Base-by-base conservation (phyloP, 2,888 invertebrate species). In the Amphipyra berbera region DNA sequence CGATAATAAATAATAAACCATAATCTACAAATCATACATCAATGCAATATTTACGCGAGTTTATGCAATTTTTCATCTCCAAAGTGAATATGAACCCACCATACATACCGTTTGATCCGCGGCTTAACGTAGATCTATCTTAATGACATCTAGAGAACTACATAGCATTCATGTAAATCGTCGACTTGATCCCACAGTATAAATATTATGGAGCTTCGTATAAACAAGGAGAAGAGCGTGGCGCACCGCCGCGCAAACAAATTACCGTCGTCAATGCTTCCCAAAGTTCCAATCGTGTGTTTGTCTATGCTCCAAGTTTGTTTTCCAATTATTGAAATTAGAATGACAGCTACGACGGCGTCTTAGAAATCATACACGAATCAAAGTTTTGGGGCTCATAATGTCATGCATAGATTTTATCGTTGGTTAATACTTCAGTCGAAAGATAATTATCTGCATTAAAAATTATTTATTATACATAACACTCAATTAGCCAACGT, bases 201-300 rank as follows among this genome's bases (percentile, higher is more conserved):
- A 91, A 91, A 93, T 90, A 91, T 90, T 89, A 86, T 85, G 87
- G 78, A 80, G 81, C 79, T 73, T 73, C 68, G 71, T 79, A 87
- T 82, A 88, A 88, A 90, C 85, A 88, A 73, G 67, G 54, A 68
- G 75, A 69, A 74, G 71, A 71, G 65, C 65, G 56, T 65, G 67
- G 71, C 81, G 74, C 69, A 77, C 78, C 79, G 77, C 73, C 69
- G 79, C 82, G 80, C 87, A 91, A 90, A 92, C 90, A 93, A 92
- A 92, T 92, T 90, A 91, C 82, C 78, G 71, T 70, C 72, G 78
- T 68, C 84, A 86, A 63, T 79, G 88, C 75, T 82, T 84, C 89
- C 83, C 88, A 88, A 91, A 90, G 83, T 90, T 87, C 71, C 70
- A 76, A 86, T 83, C 82, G 71, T 76, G 73, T 84, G 76, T 87